Evolutionary conservation across 2,113 vertebrate genomes (phyloP).

Genomic region (Myiagra hebetior): DNA sequence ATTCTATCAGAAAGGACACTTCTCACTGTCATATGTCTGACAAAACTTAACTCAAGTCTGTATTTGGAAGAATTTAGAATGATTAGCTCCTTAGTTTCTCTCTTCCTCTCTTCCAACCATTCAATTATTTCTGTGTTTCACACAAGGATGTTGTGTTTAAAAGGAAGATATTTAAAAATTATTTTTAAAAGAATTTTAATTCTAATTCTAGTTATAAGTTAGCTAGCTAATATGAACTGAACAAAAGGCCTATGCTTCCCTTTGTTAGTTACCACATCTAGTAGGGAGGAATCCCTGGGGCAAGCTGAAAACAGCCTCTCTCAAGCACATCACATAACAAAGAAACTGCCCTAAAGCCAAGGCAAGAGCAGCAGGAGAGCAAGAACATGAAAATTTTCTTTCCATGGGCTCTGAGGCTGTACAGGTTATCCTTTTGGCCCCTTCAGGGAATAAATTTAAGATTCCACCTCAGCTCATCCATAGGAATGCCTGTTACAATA

Average conservation of each 20-base stretch:
- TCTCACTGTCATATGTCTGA: not conserved
- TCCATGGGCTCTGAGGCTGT: not conserved
- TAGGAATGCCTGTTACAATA: not conserved
- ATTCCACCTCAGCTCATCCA: not conserved
- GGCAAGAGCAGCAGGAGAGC: not conserved
- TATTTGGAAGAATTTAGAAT: not conserved
- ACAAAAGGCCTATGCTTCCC: not conserved
- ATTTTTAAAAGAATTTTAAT: not conserved
- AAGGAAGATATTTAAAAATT: not conserved
- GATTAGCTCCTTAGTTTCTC: not conserved
- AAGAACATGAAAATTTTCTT: not conserved
- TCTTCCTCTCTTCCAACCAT: not conserved
- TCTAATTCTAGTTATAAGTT: not conserved
- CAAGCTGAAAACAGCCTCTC: not conserved
- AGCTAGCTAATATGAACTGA: not conserved
- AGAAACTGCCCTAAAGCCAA: conserved; percentile 3
- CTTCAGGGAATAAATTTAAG: not conserved
- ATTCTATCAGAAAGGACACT: not conserved
- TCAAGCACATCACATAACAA: not conserved
- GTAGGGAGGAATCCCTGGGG: not conserved
- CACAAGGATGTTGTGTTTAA: not conserved
- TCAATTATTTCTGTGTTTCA: not conserved
- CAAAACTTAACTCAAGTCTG: not conserved
- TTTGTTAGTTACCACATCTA: not conserved
- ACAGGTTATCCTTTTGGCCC: not conserved